Evolutionary conservation across 2,888 invertebrate genomes (phyloP).

Genomic region (Leistus spinibarbis): DNA sequence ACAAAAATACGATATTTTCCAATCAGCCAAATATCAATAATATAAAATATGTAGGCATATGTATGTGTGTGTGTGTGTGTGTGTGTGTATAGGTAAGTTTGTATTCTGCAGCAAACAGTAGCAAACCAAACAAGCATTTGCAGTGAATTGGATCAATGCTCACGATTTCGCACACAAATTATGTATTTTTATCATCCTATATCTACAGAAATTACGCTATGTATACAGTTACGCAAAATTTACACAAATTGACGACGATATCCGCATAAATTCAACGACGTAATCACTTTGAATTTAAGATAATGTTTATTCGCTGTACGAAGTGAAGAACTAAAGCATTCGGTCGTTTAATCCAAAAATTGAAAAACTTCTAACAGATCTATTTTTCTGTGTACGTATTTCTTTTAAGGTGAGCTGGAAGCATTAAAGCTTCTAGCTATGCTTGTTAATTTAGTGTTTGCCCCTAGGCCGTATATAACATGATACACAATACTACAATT

Average conservation of each 20-base stretch:
- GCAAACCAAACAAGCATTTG: neutral
- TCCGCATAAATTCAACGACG: neutral
- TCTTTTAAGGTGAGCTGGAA: too few species aligned
- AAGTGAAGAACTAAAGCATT: too few species aligned
- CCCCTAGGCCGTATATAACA: too few species aligned
- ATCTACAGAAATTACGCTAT: neutral
- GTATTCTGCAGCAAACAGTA: neutral
- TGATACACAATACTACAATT: too few species aligned
- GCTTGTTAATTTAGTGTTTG: too few species aligned
- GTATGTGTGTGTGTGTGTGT: neutral
- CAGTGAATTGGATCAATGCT: neutral
- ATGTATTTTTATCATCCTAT: neutral
- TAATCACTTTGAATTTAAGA: too few species aligned
- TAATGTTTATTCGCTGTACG: too few species aligned
- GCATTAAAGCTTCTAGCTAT: too few species aligned
- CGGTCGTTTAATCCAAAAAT: too few species aligned
- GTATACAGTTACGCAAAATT: neutral
- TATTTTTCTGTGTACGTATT: too few species aligned
- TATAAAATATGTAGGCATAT: neutral
- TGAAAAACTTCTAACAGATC: too few species aligned
- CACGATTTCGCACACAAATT: neutral
- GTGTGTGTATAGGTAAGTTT: neutral
- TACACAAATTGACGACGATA: neutral
- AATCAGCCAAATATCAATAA: neutral
- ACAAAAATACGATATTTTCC: neutral